Base-by-base conservation (phyloP, 2,888 invertebrate species). In the Apamea epomidion region DNA sequence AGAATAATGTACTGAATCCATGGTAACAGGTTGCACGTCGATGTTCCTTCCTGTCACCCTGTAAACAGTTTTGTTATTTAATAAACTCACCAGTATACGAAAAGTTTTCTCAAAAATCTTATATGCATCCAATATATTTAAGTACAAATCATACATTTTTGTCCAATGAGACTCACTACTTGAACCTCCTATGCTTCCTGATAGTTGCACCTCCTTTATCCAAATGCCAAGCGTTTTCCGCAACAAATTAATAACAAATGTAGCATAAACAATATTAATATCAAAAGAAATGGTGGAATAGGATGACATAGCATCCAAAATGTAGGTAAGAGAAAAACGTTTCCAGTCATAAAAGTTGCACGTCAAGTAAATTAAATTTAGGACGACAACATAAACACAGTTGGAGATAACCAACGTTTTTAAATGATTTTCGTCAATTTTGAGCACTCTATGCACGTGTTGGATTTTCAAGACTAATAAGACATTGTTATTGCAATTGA, bases 381-480 rank as follows among this genome's bases (percentile, higher is more conserved):
- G 37, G 10, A 29, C 6, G 4, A 83, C 67, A 18, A 83, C 71
- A 54, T 60, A 10, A 29, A 8, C 4, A 60, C 77, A 77, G 51
- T 84, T 82, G 45, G 60, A 67, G 29, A 48, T 18, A 37, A 62
- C 6, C 6, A 76, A 58, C 6, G 25, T 37, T 58, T 67, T n/a
- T 3, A 78, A 25, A 54, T 48, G 10, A 21, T 29, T 72, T 16
- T 62, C 21, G 1, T 82, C 37, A 25, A 84, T 54, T 69, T 72
- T 72, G 62, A 84, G 29, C 45, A 45, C 7, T 71, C 51, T 83
- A 12, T 68, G 78, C 7, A 78, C 45, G n/a, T 62, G 37, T 37
- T 84, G 79, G 12, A 82, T 84, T 60, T 82, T 82, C 2, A 84
- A 62, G 6, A 82, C 54, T 18, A 82, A 54, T 4, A 72, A 62